Evolutionary conservation across 2,113 vertebrate genomes (phyloP).

Genomic region (Stegastes partitus): DNA sequence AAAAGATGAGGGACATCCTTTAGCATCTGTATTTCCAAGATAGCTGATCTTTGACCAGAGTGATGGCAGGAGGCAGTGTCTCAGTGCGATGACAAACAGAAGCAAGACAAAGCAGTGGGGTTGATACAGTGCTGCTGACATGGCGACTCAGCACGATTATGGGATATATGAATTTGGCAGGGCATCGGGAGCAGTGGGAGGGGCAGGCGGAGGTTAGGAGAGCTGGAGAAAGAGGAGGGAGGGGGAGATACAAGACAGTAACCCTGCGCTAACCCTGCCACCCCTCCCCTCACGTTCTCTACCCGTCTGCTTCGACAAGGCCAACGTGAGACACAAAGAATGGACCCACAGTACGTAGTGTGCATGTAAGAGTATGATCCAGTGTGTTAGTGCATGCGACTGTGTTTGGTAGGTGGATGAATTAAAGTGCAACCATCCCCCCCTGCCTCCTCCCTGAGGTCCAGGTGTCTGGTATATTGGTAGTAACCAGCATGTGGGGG

Average conservation of each 20-base stretch:
- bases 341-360: conserved; percentile 54
- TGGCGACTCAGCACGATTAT: conserved; percentile 69
- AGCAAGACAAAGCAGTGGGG: conserved; percentile 69
- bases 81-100: conserved; percentile 57
- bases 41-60: conserved; percentile 56
- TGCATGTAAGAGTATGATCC: conserved; percentile 2
- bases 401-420: conserved; percentile 48
- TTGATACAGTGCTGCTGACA: conserved; percentile 73
- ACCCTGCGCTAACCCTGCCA: conserved; percentile 60
- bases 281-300: conserved; percentile 46
- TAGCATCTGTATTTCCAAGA: conserved; percentile 40
- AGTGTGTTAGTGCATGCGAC: conserved; percentile 9
- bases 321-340: conserved; percentile 44
- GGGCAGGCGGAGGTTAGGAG: conserved; percentile 39
- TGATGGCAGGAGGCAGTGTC: conserved; percentile 50
- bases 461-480: conserved; percentile 77
- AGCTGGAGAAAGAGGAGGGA: conserved; percentile 34
- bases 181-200: conserved; percentile 59
- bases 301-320: conserved; percentile 54
- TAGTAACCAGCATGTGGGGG: conserved; percentile 64
- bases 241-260: conserved; percentile 51
- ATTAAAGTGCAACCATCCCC: conserved; percentile 28
- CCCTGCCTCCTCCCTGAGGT: conserved; percentile 42
- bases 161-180: conserved; percentile 79
- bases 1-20: not conserved